Conservation (phyloP, 2,797 vertebrate species). For the Somateria mollissima region DNA sequence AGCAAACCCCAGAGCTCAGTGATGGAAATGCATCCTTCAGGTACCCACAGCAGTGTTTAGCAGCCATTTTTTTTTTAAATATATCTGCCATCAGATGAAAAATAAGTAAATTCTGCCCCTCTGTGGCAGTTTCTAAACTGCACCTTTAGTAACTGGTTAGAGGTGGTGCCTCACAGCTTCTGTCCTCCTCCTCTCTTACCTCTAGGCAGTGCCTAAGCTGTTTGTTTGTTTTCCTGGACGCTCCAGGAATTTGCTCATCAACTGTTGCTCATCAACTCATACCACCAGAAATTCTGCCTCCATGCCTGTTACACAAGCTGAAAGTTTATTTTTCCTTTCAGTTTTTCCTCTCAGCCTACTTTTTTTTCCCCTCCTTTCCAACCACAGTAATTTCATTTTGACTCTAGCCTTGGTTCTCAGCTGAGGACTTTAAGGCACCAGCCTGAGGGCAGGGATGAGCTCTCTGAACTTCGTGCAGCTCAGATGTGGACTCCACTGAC, state of each 20-base stretch:
- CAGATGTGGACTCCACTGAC: background rate
- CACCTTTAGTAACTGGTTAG: background rate
- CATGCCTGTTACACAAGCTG: background rate
- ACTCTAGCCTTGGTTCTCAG: background rate
- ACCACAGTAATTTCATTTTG: background rate
- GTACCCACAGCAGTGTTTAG: background rate
- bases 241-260: background rate
- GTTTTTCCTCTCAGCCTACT: background rate
- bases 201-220: background rate
- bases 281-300: background rate
- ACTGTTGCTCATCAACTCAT: background rate
- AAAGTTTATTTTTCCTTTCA: background rate
- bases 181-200: background rate
- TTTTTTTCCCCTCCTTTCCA: background rate
- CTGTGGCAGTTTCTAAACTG: slow-evolving; percentile 24
- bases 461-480: background rate
- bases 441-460: background rate
- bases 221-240: background rate
- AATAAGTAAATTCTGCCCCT: slow-evolving; percentile 49
- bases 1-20: background rate
- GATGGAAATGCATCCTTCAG: background rate
- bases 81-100: background rate
- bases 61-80: background rate
- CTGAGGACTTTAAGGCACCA: background rate
- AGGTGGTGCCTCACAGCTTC: background rate